Evolutionary conservation across 1,140 invertebrate species (phyloP).

Genomic region (Wasmannia auropunctata): DNA sequence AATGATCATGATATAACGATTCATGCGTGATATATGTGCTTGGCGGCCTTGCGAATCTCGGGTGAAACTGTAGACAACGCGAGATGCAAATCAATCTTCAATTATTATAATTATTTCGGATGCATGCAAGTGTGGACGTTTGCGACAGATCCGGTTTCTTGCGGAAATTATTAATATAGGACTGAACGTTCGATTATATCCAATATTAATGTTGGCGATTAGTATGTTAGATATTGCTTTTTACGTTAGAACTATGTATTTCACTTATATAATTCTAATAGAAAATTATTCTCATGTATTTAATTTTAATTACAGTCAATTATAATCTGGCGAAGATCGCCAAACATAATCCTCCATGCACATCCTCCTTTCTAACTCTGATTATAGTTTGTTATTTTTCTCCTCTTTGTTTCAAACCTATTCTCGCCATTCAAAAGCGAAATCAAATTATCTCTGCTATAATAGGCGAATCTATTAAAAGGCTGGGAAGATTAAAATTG

Average conservation of each 20-base stretch:
- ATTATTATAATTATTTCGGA: constrained; percentile 73
- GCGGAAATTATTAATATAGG: constrained; percentile 7
- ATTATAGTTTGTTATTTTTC: neutral
- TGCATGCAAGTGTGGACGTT: constrained; percentile 30
- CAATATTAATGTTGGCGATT: neutral
- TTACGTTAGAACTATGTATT: neutral
- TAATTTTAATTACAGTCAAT: constrained; percentile 3
- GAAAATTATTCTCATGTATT: neutral
- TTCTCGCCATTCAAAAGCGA: constrained; percentile 13
- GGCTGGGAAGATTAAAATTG: constrained; percentile 34
- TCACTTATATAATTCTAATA: neutral
- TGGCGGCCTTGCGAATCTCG: constrained; percentile 74
- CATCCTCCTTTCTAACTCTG: neutral
- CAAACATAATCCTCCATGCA: neutral
- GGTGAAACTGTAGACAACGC: constrained; percentile 61
- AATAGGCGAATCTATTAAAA: constrained; percentile 32
- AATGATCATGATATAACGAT: constrained; percentile 76
- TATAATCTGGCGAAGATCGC: neutral
- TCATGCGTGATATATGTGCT: constrained; percentile 75
- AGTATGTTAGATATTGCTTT: neutral
- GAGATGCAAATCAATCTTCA: constrained; percentile 72
- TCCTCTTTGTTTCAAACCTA: constrained; percentile 8
- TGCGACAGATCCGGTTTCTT: constrained; percentile 17
- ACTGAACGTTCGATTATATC: neutral
- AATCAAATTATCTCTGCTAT: constrained; percentile 34